These are phyloP conservation scores for Xestia ashworthii DNA, from an alignment of 2,888 invertebrate genomes.

Conservation along the genomic window DNA sequence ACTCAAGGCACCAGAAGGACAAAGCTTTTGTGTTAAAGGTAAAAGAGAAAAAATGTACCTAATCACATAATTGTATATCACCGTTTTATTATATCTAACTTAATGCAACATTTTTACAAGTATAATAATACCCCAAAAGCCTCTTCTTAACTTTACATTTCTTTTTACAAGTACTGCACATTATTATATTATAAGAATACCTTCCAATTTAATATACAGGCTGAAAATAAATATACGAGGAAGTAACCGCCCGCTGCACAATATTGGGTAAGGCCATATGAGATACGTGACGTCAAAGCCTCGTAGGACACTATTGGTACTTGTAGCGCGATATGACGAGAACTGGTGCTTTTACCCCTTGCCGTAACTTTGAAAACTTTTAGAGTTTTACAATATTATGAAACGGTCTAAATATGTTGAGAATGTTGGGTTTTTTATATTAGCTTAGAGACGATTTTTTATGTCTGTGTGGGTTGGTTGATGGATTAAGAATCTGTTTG, in stretches of 20 bases:
- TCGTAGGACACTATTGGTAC: constrained; percentile 61
- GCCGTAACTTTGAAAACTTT: constrained; percentile 42
- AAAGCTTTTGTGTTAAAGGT: neutral
- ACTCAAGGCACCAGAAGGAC: neutral
- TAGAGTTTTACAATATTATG: constrained; percentile 48
- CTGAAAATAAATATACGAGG: constrained; percentile 60
- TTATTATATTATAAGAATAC: constrained; percentile 23
- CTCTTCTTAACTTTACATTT: too few species aligned
- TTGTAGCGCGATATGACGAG: constrained; percentile 58
- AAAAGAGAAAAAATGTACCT: neutral
- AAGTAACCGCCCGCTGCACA: constrained; percentile 50
- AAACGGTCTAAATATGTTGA: constrained; percentile 24
- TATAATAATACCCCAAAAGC: too few species aligned
- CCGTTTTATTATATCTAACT: neutral
- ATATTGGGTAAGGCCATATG: constrained; percentile 69
- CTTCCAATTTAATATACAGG: constrained; percentile 44
- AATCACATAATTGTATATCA: neutral
- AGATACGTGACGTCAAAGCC: constrained; percentile 72
- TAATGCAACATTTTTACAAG: neutral
- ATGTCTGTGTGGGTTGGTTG: too few species aligned
- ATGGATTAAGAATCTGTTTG: too few species aligned
- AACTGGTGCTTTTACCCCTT: constrained; percentile 39
- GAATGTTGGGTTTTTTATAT: neutral
- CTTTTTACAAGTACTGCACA: neutral
- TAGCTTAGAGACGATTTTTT: too few species aligned